Evolutionary conservation across 35 echinoderm and acorn worm genomes (phyloP).

Genomic region (Lytechinus pictus): DNA sequence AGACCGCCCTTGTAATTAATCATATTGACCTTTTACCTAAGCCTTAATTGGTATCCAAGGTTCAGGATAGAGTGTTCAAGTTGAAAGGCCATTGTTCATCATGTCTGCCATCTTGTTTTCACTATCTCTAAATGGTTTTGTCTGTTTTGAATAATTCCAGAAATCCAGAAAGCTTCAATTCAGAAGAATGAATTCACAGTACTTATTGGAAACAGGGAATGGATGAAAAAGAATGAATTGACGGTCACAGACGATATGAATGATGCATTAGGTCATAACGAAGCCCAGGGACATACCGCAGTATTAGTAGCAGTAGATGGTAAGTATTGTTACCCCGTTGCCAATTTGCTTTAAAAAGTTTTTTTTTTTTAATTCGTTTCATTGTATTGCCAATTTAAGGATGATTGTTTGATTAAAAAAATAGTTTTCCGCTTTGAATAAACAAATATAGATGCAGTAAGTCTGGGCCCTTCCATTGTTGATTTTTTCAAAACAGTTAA

Average conservation of each 20-base stretch:
- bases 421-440: too few relatives aligned
- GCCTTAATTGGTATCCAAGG: too few relatives aligned
- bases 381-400: too few relatives aligned
- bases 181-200: constrained; percentile 52
- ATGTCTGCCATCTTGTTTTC: not conserved
- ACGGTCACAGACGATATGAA: constrained; percentile 76
- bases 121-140: not conserved
- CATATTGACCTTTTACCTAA: too few relatives aligned
- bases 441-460: too few relatives aligned
- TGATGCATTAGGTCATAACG: constrained; percentile 62
- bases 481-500: too few relatives aligned
- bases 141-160: not conserved
- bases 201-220: constrained; percentile 91
- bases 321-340: not conserved
- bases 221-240: constrained; percentile 87
- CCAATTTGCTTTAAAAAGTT: too few relatives aligned
- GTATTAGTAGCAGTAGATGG: constrained; percentile 88
- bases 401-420: too few relatives aligned
- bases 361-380: too few relatives aligned
- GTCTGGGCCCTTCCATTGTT: too few relatives aligned
- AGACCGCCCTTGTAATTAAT: too few relatives aligned
- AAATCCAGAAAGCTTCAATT: not conserved
- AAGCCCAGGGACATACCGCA: constrained; percentile 82
- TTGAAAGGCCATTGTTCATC: not conserved
- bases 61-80: not conserved